These are phyloP conservation scores for Zygaena filipendulae DNA, from an alignment of 2,888 invertebrate species.

Conservation along the genomic window DNA sequence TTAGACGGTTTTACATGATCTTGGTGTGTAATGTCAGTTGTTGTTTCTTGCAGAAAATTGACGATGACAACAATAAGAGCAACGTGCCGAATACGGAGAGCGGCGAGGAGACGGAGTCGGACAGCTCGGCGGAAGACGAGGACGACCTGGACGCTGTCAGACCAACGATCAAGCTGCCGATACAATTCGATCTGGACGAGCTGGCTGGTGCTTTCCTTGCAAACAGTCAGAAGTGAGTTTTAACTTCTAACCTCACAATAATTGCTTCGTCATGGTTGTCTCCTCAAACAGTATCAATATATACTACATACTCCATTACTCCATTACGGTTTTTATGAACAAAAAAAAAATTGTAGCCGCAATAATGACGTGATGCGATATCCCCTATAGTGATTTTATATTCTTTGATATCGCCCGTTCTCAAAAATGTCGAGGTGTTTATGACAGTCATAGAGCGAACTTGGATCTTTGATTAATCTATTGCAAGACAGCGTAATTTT, in stretches of 20 bases:
- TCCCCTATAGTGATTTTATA: not conserved
- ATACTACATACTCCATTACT: no score
- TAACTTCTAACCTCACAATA: not conserved
- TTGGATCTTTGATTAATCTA: no score
- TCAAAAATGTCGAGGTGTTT: no score
- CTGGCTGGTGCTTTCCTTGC: constrained; percentile 79
- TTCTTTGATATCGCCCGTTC: no score
- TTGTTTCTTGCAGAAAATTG: constrained; percentile 47
- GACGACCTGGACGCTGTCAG: constrained; percentile 68
- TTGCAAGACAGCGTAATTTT: no score
- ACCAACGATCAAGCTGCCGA: constrained; percentile 77
- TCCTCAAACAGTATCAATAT: no score
- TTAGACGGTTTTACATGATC: no score
- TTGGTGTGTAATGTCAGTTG: no score
- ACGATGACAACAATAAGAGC: constrained; percentile 38
- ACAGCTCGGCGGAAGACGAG: constrained; percentile 69
- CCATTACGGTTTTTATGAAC: no score
- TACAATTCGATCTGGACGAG: constrained; percentile 86
- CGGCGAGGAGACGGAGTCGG: constrained; percentile 66
- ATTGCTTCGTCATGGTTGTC: no score
- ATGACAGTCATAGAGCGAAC: no score
- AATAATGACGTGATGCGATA: not conserved
- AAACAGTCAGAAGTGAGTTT: constrained; percentile 72
- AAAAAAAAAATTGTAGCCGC: not conserved
- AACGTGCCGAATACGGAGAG: constrained; percentile 39